Conservation (phyloP, 2,888 invertebrate species). For the Azorinus chamasolen region DNA sequence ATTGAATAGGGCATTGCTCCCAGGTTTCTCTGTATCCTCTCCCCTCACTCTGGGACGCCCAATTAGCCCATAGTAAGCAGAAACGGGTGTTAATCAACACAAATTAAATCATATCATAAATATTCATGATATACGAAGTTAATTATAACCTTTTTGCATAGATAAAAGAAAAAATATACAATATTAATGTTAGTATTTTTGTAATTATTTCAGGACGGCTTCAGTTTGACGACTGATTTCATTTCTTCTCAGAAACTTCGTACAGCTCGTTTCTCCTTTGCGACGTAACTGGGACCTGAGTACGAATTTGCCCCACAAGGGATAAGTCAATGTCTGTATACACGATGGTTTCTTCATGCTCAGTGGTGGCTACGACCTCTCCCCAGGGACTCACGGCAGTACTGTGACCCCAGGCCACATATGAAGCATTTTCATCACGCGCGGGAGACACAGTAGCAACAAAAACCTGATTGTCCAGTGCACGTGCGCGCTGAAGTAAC, state of each 20-base stretch:
- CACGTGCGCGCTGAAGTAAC: conserved; percentile 92
- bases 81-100: too few relatives aligned
- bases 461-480: conserved; percentile 95
- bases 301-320: conserved; percentile 91
- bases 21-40: too few relatives aligned
- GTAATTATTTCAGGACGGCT: too few relatives aligned
- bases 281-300: conserved; percentile 92
- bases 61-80: too few relatives aligned
- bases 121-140: too few relatives aligned
- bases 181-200: too few relatives aligned
- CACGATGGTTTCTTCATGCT: conserved; percentile 91
- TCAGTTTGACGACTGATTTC: too few relatives aligned
- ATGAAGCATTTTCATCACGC: conserved; percentile 90
- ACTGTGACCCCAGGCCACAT: conserved; percentile 96
- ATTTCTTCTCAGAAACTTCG: conserved; percentile 33
- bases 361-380: conserved; percentile 90
- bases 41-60: too few relatives aligned
- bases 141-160: too few relatives aligned
- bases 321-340: conserved; percentile 92
- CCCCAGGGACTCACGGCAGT: conserved; percentile 94
- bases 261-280: conserved; percentile 93
- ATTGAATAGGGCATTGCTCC: too few relatives aligned
- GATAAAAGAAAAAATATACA: too few relatives aligned
- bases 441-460: conserved; percentile 95
- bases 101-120: too few relatives aligned